Base-by-base conservation (phyloP, 2,113 vertebrate genomes). In the Corythaixoides concolor region DNA sequence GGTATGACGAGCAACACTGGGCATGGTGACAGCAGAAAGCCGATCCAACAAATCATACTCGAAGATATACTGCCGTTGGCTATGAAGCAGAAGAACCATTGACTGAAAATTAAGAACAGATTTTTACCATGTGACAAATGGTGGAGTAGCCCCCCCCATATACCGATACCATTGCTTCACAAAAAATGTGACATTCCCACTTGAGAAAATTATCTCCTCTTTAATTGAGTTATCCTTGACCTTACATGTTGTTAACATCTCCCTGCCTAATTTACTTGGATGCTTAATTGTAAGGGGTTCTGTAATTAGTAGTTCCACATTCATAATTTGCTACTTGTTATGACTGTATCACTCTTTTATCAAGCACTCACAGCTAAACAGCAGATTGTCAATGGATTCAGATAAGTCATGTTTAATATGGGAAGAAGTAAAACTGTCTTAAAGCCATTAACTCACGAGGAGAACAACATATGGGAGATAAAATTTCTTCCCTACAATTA, bases 21-120 rank as follows among this genome's bases (percentile, higher is more conserved):
- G 99, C 99, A 99, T 99, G 49, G 99, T 99, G 97, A 99, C 98
- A 75, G 99, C 99, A 4, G 99, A 99, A 21, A 99, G 98, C 39
- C 99, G 98, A 90, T 99, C 99, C 97, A 99, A 97, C 85, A 98
- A 97, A 94, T 99, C 99, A 4, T 99, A 99, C 66, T 99, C 99
- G 13, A 99, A 99, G 97, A 99, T 99, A 97, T 99, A 99, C 96
- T 99, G 99, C 62, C 99, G 98, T 96, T 99, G 99, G 98, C 99
- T 99, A 94, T 99, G 99, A 64, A 99, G 99, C 97, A 99, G 98
- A 64, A 99, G 98, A 73, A 99, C 99, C 98, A 99, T 99, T 93
- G 99, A 99, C 99, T 99, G 96, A 39, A 97, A 96, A 95, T 95
- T 90, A 95, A 98, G 82, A 88, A 96, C 91, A 93, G n/a, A 86